These are phyloP conservation scores for Tanypteryx hageni DNA, from an alignment of 2,888 invertebrate species.

Conservation along the genomic window DNA sequence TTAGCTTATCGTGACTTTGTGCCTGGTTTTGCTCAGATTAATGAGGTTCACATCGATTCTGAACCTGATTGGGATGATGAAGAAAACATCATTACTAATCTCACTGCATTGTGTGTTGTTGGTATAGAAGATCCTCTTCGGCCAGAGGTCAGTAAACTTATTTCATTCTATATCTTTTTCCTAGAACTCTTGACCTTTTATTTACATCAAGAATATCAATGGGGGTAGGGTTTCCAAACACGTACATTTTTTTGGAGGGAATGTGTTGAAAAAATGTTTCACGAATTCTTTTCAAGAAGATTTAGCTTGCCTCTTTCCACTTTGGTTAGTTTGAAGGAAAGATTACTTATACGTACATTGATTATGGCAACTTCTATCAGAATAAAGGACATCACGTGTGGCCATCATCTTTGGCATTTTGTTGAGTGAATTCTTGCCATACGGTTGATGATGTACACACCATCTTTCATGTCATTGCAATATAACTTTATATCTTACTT, in stretches of 20 bases:
- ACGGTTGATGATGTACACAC: too few relatives aligned
- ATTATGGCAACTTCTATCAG: too few relatives aligned
- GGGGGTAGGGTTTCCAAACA: neutral
- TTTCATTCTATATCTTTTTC: neutral
- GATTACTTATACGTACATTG: too few relatives aligned
- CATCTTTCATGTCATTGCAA: too few relatives aligned
- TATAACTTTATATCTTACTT: too few relatives aligned
- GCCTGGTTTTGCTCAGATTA: conserved; percentile 92
- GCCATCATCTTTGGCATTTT: too few relatives aligned
- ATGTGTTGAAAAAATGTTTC: neutral
- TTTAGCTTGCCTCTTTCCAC: too few relatives aligned
- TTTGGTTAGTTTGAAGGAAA: too few relatives aligned
- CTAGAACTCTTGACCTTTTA: too few relatives aligned
- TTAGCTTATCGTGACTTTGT: conserved; percentile 97
- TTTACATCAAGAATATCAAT: neutral
- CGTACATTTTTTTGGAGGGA: neutral
- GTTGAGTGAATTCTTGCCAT: too few relatives aligned
- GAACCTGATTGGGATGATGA: conserved; percentile 99
- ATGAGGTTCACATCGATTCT: conserved; percentile 93
- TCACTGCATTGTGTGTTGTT: conserved; percentile 97
- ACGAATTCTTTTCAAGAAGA: too few relatives aligned
- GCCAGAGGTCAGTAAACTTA: conserved; percentile 86
- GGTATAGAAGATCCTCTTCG: conserved; percentile 99
- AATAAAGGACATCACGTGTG: too few relatives aligned
- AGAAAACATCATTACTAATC: conserved; percentile 92